Evolutionary conservation across 2,888 invertebrate species (phyloP).

Genomic region (Hanleya hanleyi): DNA sequence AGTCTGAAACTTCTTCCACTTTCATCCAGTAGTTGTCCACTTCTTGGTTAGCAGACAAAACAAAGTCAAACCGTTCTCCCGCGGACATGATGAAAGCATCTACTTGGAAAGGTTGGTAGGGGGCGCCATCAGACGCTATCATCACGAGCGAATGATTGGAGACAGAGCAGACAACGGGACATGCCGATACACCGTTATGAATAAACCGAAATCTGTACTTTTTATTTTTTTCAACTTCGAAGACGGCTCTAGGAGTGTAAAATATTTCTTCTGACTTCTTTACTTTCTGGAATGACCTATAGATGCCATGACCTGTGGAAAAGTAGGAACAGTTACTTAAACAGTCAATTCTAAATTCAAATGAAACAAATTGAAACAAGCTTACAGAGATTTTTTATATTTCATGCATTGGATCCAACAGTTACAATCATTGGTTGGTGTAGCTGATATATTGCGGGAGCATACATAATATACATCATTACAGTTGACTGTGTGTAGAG

Average conservation of each 20-base stretch:
- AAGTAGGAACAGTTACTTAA: too few species aligned
- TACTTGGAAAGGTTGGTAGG: constrained; percentile 35
- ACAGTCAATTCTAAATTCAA: too few species aligned
- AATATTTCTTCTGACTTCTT: background rate
- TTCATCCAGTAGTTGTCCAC: constrained; percentile 91
- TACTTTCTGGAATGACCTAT: constrained; percentile 9
- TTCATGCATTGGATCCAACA: too few species aligned
- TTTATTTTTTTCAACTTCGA: constrained; percentile 34
- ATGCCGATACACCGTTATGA: constrained; percentile 75
- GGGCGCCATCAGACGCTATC: constrained; percentile 47
- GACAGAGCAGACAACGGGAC: constrained; percentile 46
- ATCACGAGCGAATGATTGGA: constrained; percentile 43
- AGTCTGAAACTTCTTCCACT: constrained; percentile 89
- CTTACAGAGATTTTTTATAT: too few species aligned
- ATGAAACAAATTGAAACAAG: too few species aligned
- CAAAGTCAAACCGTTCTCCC: constrained; percentile 83
- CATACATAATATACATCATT: too few species aligned
- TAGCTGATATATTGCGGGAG: too few species aligned
- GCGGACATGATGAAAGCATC: constrained; percentile 41
- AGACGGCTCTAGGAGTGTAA: constrained; percentile 26
- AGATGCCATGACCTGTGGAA: constrained; percentile 75
- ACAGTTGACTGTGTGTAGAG: too few species aligned
- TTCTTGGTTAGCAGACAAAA: constrained; percentile 83
- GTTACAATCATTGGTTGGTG: too few species aligned
- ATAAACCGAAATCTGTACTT: constrained; percentile 50